Evolutionary conservation across 2,888 invertebrate species (phyloP), one percentile per base, ranked within the genome.

Genomic region (Seladonia tumulorum): DNA sequence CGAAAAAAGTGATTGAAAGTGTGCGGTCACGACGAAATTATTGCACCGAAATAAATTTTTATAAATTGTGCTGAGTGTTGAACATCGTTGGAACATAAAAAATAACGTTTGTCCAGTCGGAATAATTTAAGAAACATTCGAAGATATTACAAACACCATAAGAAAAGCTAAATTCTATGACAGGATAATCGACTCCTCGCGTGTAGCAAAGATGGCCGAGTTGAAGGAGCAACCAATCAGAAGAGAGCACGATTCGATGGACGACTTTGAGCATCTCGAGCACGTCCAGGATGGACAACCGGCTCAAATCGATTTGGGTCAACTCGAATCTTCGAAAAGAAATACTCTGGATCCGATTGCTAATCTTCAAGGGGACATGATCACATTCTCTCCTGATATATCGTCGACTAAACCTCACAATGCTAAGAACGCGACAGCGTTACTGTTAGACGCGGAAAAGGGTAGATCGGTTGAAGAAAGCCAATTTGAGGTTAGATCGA

Each of bases 261-360:
- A 97, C 93, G 97, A 97, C 95, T 97, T 97, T 94, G 97, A 97
- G 94, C 97, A 97, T 94, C 95, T 97, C 89, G 97, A 97, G 89
- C 96, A 96, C 92, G 97, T 72, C 49, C 81, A 89, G 77, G 89
- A 88, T 29, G 85, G 83, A 35, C 66, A 72, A 25, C 53, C 79
- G 29, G 74, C 70, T 22, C 79, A 94, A 85, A 92, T 93, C 83
- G 94, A 94, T n/a, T 12, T n/a, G 39, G 92, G 92, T 39, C 93
- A 93, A 77, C 91, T 92, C 49, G 92, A 92, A 63, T n/a, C 12
- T 57, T n/a, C 12, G 12, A 94, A 94, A 88, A 18, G 57, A 4
- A 70, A 16, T 42, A 49, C 4, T n/a, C 4, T 42, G 3, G 63
- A 79, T 5, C 25, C 39, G 0, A 71, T 66, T 18, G 22, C 63